A percentile compares a stretch with the other conserved stretches of the same genome.
These are phyloP conservation scores for Ceramica pisi DNA, from an alignment of 2,888 invertebrate species.

Conservation along the genomic window DNA sequence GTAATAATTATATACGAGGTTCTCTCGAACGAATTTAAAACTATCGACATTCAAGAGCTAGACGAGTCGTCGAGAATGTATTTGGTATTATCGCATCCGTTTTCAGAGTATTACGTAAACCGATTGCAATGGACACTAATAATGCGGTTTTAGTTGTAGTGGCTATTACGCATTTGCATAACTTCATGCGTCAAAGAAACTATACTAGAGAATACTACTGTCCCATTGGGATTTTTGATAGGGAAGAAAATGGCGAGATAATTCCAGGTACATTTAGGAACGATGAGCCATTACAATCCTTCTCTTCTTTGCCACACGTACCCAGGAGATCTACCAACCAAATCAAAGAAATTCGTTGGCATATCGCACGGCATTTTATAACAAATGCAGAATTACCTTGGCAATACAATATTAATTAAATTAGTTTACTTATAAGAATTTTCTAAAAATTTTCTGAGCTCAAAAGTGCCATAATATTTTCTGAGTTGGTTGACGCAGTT, in stretches of 20 bases:
- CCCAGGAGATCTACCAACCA: slow-evolving; percentile 31
- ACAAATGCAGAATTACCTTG: slow-evolving; percentile 29
- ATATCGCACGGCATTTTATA: slow-evolving; percentile 31
- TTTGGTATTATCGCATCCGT: too few species aligned
- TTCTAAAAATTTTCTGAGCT: too few species aligned
- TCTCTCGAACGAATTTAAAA: too few species aligned
- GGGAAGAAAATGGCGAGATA: slow-evolving; percentile 33
- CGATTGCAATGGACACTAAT: too few species aligned
- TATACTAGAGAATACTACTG: slow-evolving; percentile 27
- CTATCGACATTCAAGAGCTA: too few species aligned
- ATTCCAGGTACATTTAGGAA: slow-evolving; percentile 29
- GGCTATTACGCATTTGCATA: not conserved
- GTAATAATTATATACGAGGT: slow-evolving; percentile 51
- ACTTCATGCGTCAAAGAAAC: slow-evolving; percentile 31
- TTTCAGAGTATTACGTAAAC: too few species aligned
- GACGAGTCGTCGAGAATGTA: too few species aligned
- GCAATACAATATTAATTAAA: slow-evolving; percentile 31
- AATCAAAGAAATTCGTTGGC: slow-evolving; percentile 33
- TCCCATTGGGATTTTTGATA: slow-evolving; percentile 31
- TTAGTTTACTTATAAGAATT: too few species aligned
- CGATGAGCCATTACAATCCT: slow-evolving; percentile 32
- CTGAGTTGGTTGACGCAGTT: too few species aligned
- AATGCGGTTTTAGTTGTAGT: too few species aligned
- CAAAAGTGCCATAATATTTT: too few species aligned
- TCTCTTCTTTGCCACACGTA: slow-evolving; percentile 32